Evolutionary conservation across 2,797 vertebrate species (phyloP), one percentile per base, ranked within the genome.

Genomic region (Epinephelus coioides): DNA sequence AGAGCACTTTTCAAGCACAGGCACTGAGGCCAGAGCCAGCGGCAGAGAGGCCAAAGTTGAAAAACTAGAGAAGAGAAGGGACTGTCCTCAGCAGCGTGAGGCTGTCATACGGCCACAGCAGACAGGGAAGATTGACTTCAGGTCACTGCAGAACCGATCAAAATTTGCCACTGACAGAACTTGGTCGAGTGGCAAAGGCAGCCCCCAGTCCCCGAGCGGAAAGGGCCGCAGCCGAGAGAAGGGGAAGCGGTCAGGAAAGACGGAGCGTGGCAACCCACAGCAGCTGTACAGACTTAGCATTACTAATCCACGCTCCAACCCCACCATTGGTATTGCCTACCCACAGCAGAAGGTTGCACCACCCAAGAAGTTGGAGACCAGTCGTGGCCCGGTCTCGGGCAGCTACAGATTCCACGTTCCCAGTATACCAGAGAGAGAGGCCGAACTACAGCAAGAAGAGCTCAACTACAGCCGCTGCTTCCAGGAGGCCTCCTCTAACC

Each of bases 221-320:
- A 98, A 96, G 83, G 95, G 91, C 62, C 96, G 93, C 3, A 90
- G 91, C 55, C 95, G 96, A 46, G 96, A 98, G 60, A 97, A 95
- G 78, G 81, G 70, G 72, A 96, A 95, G 87, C 95, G 93, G 75
- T 89, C 95, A 0, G 94, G 95, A 73, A 97, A 96, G 89, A 91
- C 93, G 0, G 97, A 97, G 30, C 85, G 96, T 38, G 88, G 94
- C 87, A 95, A 96, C 86, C 96, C 97, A 2, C 97, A 97, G 62
- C 97, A 97, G 92, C 96, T 96, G 73, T 98, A 97, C 89, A 94
- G 96, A 87, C 96, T 97, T 83, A 97, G 95, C 85, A 95, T 97
- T 74, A 81, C 95, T 44, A 94, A 96, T 88, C 77, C 95, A 62
- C 96, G 97, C 79, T 90, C 96, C 10, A 97, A 95, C 83, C 96